Evolutionary conservation across 2,797 vertebrate genomes (phyloP).

Genomic region (Artibeus jamaicensis): DNA sequence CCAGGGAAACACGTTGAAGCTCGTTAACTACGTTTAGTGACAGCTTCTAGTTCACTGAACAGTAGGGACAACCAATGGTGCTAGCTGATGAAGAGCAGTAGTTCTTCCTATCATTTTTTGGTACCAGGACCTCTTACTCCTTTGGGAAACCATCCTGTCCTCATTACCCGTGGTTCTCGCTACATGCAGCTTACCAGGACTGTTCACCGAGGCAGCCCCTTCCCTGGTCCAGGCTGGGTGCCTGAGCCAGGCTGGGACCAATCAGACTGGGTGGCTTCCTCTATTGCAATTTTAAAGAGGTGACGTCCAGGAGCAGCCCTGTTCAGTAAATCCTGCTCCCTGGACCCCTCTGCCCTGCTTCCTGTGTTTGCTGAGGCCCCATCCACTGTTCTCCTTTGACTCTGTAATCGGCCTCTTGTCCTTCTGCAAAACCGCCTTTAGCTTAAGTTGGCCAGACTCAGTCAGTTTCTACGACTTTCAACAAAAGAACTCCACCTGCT

Average conservation of each 20-base stretch:
- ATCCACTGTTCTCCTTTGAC: background rate
- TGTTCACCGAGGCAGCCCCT: background rate
- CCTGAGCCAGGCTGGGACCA: background rate
- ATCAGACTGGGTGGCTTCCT: too few species aligned
- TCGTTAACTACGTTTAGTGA: background rate
- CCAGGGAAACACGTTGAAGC: background rate
- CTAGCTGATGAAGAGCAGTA: background rate
- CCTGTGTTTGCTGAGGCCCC: background rate
- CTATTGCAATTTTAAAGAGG: background rate
- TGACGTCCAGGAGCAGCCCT: background rate
- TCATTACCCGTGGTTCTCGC: background rate
- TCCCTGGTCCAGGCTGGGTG: background rate
- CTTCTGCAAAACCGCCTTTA: background rate
- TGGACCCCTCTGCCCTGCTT: too few species aligned
- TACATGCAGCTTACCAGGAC: background rate
- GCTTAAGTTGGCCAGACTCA: background rate
- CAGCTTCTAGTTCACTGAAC: background rate
- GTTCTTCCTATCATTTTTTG: background rate
- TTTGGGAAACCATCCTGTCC: background rate
- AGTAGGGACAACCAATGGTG: background rate
- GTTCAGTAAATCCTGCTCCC: background rate
- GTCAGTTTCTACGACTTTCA: background rate
- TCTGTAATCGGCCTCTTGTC: accelerated
- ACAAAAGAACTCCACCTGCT: background rate
- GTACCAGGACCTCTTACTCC: background rate